These are phyloP conservation scores for Propithecus perrieri DNA, from an alignment of 2,797 vertebrate genomes.

Conservation along the genomic window DNA sequence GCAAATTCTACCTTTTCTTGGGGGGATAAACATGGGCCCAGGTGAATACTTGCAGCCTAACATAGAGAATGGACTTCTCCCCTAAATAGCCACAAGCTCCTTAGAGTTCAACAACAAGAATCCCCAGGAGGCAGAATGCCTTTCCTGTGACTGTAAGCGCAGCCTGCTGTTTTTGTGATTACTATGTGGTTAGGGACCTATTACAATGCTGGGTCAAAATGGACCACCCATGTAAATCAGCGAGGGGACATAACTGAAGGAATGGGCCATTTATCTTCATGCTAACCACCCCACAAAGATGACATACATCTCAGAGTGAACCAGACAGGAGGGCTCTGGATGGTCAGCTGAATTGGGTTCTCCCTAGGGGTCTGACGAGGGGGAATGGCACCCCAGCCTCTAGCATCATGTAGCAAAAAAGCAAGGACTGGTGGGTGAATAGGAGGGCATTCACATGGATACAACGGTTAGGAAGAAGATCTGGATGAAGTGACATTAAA, in stretches of 20 bases:
- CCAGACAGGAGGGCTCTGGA: neutral
- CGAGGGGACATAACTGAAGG: neutral
- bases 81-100: neutral
- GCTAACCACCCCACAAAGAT: neutral
- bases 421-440: neutral
- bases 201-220: conserved; percentile 4
- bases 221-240: neutral
- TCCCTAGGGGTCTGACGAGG: neutral
- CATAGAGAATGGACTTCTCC: neutral
- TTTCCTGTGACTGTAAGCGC: neutral
- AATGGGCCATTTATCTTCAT: neutral
- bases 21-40: neutral
- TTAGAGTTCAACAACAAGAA: conserved; percentile 33
- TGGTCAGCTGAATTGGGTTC: neutral
- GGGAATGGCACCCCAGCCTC: neutral
- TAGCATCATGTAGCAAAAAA: neutral
- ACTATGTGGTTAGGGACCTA: neutral
- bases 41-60: neutral
- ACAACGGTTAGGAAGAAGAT: neutral
- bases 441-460: neutral
- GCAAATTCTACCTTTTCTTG: conserved; percentile 7
- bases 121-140: neutral
- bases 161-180: neutral
- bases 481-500: neutral
- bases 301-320: neutral